Conservation (phyloP, 2,888 invertebrate species). For the Synergus japonicus region DNA sequence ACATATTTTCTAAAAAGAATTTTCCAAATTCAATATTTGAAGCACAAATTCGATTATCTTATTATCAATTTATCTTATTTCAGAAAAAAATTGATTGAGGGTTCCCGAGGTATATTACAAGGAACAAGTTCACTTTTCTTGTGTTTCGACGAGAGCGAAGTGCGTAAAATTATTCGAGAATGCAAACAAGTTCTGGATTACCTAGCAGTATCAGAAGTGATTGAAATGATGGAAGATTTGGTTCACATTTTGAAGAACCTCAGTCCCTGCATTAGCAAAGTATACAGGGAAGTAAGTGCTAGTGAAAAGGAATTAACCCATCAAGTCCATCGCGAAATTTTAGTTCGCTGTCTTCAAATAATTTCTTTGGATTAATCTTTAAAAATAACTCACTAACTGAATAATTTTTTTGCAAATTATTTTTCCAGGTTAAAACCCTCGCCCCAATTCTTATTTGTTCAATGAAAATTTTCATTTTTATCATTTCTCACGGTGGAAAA, state of each 20-base stretch:
- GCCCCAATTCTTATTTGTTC: slow-evolving; percentile 98
- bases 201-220: slow-evolving; percentile 98
- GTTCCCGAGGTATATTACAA: slow-evolving; percentile 96
- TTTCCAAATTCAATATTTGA: neutral
- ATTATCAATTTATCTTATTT: slow-evolving; percentile 43
- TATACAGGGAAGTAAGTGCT: slow-evolving; percentile 94
- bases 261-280: slow-evolving; percentile 91
- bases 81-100: slow-evolving; percentile 94
- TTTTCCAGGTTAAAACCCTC: slow-evolving; percentile 89
- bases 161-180: slow-evolving; percentile 97
- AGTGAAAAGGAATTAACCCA: slow-evolving; percentile 97
- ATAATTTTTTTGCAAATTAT: slow-evolving; percentile 13
- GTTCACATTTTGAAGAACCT: slow-evolving; percentile 97
- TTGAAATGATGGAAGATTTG: slow-evolving; percentile 98
- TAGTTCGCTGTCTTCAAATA: slow-evolving; percentile 87
- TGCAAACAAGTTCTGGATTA: slow-evolving; percentile 98
- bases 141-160: slow-evolving; percentile 99
- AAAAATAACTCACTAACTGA: neutral
- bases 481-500: slow-evolving; percentile 94
- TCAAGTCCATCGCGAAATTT: slow-evolving; percentile 97
- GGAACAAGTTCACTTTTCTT: slow-evolving; percentile 97
- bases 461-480: slow-evolving; percentile 99
- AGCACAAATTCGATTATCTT: slow-evolving; percentile 7
- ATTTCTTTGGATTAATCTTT: neutral
- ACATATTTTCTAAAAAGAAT: slow-evolving; percentile 42